Evolutionary conservation across 1,140 invertebrate genomes (phyloP).

Genomic region (Oncopodura yosiiana): DNA sequence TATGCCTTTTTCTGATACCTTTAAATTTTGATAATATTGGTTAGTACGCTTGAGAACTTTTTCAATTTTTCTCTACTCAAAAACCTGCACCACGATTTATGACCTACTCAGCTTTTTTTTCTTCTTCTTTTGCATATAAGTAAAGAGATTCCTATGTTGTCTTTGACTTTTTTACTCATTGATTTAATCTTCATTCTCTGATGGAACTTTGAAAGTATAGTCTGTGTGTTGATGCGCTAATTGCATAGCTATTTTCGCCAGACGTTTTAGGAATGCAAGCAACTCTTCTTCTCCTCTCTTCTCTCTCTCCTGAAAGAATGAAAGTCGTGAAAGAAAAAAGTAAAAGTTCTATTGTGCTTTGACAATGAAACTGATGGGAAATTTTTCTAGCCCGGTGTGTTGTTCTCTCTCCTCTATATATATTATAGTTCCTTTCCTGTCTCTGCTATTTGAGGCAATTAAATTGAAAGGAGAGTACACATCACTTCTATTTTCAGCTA

Average conservation of each 20-base stretch:
- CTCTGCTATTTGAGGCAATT: constrained; percentile 29
- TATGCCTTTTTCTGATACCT: no score
- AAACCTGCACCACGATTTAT: constrained; percentile 14
- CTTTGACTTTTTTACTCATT: background rate
- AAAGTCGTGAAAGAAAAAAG: background rate
- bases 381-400: constrained; percentile 18
- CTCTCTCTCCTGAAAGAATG: background rate
- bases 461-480: constrained; percentile 28
- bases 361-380: constrained; percentile 3
- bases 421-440: background rate
- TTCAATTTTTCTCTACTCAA: constrained; percentile 1
- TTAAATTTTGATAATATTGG: no score
- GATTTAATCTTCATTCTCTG: background rate
- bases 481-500: no score
- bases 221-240: no score
- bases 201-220: no score
- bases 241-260: no score
- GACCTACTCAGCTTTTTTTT: background rate
- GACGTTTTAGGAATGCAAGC: background rate
- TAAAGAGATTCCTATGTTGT: background rate
- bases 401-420: background rate
- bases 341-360: constrained; percentile 8
- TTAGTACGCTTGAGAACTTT: no score
- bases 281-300: background rate
- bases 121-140: background rate